Base-by-base conservation (phyloP, 2,888 invertebrate species). In the Sinelater perroti region DNA sequence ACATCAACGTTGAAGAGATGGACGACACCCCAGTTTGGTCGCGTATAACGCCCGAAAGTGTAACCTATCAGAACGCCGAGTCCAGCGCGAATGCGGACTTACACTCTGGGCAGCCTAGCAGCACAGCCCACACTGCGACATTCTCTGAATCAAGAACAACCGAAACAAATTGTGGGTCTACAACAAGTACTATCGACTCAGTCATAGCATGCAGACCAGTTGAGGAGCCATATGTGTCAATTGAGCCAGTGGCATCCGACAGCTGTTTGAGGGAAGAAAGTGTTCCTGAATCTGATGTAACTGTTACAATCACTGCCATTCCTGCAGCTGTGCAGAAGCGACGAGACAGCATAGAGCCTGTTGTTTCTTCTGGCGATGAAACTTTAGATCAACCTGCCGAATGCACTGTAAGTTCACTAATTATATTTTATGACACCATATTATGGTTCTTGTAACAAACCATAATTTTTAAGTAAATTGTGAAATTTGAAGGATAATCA, bases 1-100 rank as follows among this genome's bases (percentile, higher is more conserved):
- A 83, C 65, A 83, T 83, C 6, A 83, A 83, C 68, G 81, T 83
- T 4, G 83, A 83, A 57, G 83, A 83, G 67, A 83, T 83, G 82
- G 83, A 83, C 64, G 82, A 81, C 61, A 78, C 80, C 44, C 75
- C 79, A 6, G 69, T 75, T 26, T 71, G 71, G 70, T 64, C 69
- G 11, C 58, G 64, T 54, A 55, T 58, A 36, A 56, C 58, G 18
- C 36, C 56, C 1, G 60, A 55, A 6, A 49, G 49, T 26, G 30
- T 74, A n/a, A 17, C 28, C 44, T 36, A 73, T 73, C 55, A 75
- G 64, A 33, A 56, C 58, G 54, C 79, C 78, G 70, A 80, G 79
- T 8, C 40, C 6, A 59, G 54, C 14, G 30, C 57, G 8, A 45
- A 45, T n/a, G 33, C 51, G 14, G 65, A 64, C 17, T 13, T 54